Base-by-base conservation (phyloP, 2,888 invertebrate genomes). In the Drosophila kanekoi region DNA sequence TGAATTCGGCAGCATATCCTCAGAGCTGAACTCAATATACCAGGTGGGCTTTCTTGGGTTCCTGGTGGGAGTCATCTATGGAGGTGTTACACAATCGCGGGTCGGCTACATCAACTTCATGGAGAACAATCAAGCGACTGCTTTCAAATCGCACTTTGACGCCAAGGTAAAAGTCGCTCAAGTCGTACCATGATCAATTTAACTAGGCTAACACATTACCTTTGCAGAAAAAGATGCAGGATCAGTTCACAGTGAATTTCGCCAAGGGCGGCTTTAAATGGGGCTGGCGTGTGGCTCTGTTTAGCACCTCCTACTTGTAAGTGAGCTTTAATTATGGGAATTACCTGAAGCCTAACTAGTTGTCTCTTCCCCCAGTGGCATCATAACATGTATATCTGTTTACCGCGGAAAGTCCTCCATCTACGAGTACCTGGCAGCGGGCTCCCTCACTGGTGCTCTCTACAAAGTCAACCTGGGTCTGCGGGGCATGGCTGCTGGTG, bases 121-220 rank as follows among this genome's bases (percentile, higher is more conserved):
- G 90, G 94, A 94, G 89, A 95, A 93, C 72, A 96, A 96, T 92
- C 94, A 96, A 92, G 96, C 96, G 9, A 95, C 96, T 4, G 93
- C 93, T 52, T 96, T 95, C 90, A 92, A 92, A 52, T 94, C 94
- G 53, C 95, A 95, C 69, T 90, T 94, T 8, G 94, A 96, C 56
- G 96, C 96, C 3, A 95, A 96, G 93, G 96, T 95, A 33, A 44
- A 54, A 3, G 5, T 1, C 4, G 1, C 6, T 11, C 1, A 9
- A 5, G 4, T 0, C 9, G 1, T 0, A 10, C 0, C 6, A 11
- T 11, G 1, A 6, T 5, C 9, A 0, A 0, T 8, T 1, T 1
- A n/a, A n/a, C 4, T 32, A 13, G 9, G 3, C 8, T n/a, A 4
- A 4, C 1, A 0, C 2, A 16, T 14, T 11, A 6, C 3, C 10